Evolutionary conservation across 2,797 vertebrate genomes (phyloP).

Genomic region (Microcaecilia unicolor): DNA sequence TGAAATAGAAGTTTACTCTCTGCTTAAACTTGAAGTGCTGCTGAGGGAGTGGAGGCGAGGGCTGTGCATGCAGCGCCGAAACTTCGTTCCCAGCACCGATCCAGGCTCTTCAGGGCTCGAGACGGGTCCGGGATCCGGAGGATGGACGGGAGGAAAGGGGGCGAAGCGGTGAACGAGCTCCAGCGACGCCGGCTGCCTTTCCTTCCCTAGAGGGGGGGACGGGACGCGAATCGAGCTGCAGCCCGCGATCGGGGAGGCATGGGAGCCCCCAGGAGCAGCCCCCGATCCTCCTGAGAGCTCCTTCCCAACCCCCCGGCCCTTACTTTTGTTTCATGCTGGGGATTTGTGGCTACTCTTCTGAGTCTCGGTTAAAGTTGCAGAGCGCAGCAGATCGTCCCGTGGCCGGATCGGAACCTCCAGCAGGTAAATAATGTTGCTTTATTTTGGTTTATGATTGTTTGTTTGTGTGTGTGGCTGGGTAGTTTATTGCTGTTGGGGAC

Average conservation of each 20-base stretch:
- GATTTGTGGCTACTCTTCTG: slow-evolving; percentile 46
- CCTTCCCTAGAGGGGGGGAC: too few species aligned
- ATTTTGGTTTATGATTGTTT: too few species aligned
- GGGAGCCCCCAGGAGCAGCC: slow-evolving; percentile 32
- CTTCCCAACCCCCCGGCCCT: too few species aligned
- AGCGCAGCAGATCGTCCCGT: background rate
- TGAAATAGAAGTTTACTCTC: slow-evolving; percentile 1
- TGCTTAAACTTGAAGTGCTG: background rate
- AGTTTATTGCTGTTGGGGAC: background rate
- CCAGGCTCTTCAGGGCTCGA: slow-evolving; percentile 9
- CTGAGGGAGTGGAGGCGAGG: background rate
- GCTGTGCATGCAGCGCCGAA: too few species aligned
- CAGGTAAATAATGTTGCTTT: background rate
- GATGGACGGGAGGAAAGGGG: too few species aligned
- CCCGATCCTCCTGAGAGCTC: slow-evolving; percentile 45
- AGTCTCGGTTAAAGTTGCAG: slow-evolving; percentile 51
- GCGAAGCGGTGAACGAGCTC: too few species aligned
- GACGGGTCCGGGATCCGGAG: too few species aligned
- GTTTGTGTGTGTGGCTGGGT: background rate
- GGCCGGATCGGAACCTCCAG: background rate
- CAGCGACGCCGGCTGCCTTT: too few species aligned
- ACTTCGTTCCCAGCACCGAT: background rate
- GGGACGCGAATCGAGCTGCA: slow-evolving; percentile 18
- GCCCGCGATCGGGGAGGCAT: too few species aligned
- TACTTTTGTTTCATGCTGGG: too few species aligned